A percentile compares a stretch with the other conserved stretches of the same genome.
Conservation (phyloP, 2,797 vertebrate genomes). For the Mormyrops attenuatus region DNA sequence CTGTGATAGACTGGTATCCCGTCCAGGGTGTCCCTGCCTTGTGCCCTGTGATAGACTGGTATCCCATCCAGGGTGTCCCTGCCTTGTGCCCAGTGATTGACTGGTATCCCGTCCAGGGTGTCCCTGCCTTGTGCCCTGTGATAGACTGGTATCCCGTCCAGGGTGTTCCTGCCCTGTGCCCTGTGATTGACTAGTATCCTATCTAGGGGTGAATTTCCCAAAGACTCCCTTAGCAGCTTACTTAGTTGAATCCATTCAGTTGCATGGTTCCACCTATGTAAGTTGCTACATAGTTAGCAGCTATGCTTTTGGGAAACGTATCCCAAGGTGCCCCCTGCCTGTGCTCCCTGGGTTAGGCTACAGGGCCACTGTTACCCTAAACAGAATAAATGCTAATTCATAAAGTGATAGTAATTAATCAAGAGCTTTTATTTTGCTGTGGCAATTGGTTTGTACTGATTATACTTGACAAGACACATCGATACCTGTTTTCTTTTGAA, state of each 20-base stretch:
- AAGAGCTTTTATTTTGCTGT: neutral
- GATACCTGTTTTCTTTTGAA: neutral
- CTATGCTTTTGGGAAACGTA: neutral
- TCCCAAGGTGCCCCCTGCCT: neutral
- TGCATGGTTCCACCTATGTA: neutral
- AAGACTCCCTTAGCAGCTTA: neutral
- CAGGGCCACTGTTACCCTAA: neutral
- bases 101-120: no score
- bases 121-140: no score
- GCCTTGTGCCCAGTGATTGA: no score
- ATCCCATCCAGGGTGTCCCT: no score
- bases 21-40: no score
- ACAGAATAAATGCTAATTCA: neutral
- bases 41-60: no score
- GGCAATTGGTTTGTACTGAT: neutral
- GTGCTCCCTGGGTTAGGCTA: neutral
- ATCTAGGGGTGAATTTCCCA: neutral
- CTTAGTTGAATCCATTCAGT: neutral
- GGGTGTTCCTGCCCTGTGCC: no score
- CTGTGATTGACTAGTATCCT: no score
- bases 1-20: no score
- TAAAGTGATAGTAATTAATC: neutral
- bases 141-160: no score
- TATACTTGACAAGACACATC: neutral
- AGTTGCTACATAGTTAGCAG: neutral